Evolutionary conservation across 92 coral and sea anemone species (phyloP).

Genomic region (Bergia puertoricense): DNA sequence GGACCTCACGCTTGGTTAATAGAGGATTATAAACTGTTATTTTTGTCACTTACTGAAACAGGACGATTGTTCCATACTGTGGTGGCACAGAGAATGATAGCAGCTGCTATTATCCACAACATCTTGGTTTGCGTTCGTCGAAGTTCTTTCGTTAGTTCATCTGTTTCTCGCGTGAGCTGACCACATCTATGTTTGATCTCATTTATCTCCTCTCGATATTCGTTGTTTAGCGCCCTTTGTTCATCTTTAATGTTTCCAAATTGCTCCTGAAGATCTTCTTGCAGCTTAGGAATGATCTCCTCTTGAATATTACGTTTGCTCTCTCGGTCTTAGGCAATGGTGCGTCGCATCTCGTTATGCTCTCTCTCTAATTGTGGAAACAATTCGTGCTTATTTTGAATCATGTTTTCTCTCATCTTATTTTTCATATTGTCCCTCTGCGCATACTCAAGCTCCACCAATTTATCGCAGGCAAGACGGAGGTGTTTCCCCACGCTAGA

Average conservation of each 20-base stretch:
- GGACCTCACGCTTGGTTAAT: too few species aligned
- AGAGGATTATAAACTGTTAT: too few species aligned
- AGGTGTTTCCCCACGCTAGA: neutral
- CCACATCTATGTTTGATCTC: neutral
- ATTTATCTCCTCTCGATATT: neutral
- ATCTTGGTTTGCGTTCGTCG: too few species aligned
- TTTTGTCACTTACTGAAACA: too few species aligned
- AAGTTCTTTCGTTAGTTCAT: too few species aligned
- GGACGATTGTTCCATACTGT: too few species aligned
- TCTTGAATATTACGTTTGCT: neutral
- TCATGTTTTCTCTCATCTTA: neutral
- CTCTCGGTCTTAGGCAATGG: neutral
- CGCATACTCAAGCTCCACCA: neutral
- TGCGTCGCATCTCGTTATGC: neutral
- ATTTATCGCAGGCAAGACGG: neutral
- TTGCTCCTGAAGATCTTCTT: neutral
- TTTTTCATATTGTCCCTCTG: neutral
- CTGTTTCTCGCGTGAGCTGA: too few species aligned
- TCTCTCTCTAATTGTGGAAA: neutral
- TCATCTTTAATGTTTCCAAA: too few species aligned
- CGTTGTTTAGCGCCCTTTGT: neutral
- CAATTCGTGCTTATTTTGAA: neutral
- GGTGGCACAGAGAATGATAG: too few species aligned
- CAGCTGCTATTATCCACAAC: too few species aligned
- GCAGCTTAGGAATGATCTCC: neutral